A percentile compares a stretch with the other conserved stretches of the same genome.
phyloP scores from a whole-genome alignment of 2,113 vertebrate species.

The Speoplatyrhinus poulsoni region DNA sequence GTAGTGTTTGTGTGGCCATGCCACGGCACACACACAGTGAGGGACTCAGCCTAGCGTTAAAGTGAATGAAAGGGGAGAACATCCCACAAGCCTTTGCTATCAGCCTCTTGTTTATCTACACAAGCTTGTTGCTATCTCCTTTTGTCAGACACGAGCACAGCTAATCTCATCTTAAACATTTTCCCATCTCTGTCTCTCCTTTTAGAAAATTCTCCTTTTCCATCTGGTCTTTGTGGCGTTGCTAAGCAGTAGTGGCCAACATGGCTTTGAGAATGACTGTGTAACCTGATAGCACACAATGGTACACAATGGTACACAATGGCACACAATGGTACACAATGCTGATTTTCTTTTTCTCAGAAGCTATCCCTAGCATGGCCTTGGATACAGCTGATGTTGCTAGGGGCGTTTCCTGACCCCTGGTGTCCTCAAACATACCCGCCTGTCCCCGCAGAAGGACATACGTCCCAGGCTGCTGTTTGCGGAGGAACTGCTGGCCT shows the following conservation, averaged over 20 bases:
- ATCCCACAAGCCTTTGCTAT: constrained; percentile 45
- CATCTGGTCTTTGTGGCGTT: constrained; percentile 7
- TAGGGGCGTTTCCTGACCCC: too few relatives aligned
- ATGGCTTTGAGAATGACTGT: constrained; percentile 46
- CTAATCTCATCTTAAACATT: constrained; percentile 63
- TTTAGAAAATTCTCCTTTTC: constrained; percentile 28
- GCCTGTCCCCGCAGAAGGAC: background rate
- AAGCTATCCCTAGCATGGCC: too few relatives aligned
- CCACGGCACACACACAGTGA: constrained; percentile 1
- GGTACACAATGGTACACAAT: background rate
- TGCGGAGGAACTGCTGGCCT: constrained; percentile 11
- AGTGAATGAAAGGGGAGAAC: constrained; percentile 37
- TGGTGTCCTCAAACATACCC: background rate
- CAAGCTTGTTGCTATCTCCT: constrained; percentile 54
- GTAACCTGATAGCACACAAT: constrained; percentile 35
- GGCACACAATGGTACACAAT: background rate
- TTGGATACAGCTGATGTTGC: too few relatives aligned
- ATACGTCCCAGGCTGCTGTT: background rate
- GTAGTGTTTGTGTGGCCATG: constrained; percentile 47
- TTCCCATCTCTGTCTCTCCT: constrained; percentile 35
- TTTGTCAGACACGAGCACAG: constrained; percentile 53
- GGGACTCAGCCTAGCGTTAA: constrained; percentile 40
- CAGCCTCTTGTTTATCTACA: constrained; percentile 57
- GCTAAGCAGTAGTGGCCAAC: constrained; percentile 21
- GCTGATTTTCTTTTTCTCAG: background rate